Percentiles rank a stretch among this genome's conserved stretches.
These are phyloP conservation scores for Campaea margaritaria DNA, from an alignment of 2,888 invertebrate species.

Conservation along the genomic window DNA sequence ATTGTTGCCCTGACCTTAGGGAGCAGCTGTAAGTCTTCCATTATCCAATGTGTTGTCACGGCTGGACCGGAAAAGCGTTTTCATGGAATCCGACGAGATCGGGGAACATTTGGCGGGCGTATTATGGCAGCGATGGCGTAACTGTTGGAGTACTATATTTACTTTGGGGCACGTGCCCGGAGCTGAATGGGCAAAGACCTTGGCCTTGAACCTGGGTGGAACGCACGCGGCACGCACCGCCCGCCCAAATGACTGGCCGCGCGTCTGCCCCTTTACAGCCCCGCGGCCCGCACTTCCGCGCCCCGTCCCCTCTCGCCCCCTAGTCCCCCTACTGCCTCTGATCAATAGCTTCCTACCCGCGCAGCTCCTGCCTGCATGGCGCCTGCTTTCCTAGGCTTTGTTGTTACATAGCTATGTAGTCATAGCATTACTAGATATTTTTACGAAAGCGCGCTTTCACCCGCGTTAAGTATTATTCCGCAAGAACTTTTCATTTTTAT, in stretches of 20 bases:
- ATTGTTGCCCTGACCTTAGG: background rate
- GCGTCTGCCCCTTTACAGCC: slow-evolving; percentile 50
- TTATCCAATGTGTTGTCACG: slow-evolving; percentile 21
- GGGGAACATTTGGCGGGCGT: slow-evolving; percentile 51
- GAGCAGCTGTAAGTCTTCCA: slow-evolving; percentile 15
- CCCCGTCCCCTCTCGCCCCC: slow-evolving; percentile 1
- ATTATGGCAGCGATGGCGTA: slow-evolving; percentile 66
- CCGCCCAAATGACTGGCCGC: slow-evolving; percentile 74
- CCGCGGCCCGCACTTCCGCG: slow-evolving; percentile 39
- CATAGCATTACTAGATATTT: background rate
- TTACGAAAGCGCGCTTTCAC: too few species aligned
- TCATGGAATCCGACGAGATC: slow-evolving; percentile 24
- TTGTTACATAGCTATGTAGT: slow-evolving; percentile 23
- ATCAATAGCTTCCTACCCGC: slow-evolving; percentile 74
- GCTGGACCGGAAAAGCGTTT: slow-evolving; percentile 24
- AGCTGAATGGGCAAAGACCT: slow-evolving; percentile 80
- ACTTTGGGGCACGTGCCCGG: slow-evolving; percentile 82
- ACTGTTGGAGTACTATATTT: slow-evolving; percentile 79
- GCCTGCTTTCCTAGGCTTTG: slow-evolving; percentile 34
- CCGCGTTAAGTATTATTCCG: too few species aligned
- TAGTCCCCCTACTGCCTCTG: slow-evolving; percentile 46
- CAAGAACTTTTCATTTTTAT: too few species aligned
- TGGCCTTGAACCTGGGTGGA: slow-evolving; percentile 81
- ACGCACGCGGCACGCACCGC: slow-evolving; percentile 75
- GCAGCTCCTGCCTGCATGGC: slow-evolving; percentile 57